Conservation (phyloP, 2,797 vertebrate species). For the Sarcoramphus papa region DNA sequence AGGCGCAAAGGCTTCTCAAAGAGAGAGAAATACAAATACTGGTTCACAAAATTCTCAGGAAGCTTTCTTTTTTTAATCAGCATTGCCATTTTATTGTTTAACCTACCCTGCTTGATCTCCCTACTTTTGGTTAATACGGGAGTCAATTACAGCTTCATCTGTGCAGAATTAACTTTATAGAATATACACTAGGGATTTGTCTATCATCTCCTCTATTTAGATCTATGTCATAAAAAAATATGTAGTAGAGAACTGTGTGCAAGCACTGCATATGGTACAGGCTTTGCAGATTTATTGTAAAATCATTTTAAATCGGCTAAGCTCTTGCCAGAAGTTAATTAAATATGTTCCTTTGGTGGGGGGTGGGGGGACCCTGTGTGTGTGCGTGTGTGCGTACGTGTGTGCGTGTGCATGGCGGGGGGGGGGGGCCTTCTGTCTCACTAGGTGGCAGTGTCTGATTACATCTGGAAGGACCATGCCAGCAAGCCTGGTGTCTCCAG, state of each 20-base stretch:
- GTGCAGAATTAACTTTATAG: conserved; percentile 78
- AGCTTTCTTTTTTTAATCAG: conserved; percentile 50
- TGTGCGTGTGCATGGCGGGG: background rate
- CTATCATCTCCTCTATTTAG: conserved; percentile 70
- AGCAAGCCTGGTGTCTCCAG: conserved; percentile 43
- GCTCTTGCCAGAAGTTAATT: conserved; percentile 74
- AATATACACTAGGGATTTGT: conserved; percentile 72
- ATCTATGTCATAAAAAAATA: conserved; percentile 71
- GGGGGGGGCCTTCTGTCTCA: conserved; percentile 63
- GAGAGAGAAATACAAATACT: conserved; percentile 44
- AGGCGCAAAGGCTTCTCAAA: background rate
- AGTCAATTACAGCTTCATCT: conserved; percentile 78
- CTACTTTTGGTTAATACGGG: conserved; percentile 69
- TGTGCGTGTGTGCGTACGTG: background rate
- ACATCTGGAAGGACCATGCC: conserved; percentile 81
- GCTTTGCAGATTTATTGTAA: conserved; percentile 68
- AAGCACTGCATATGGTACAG: conserved; percentile 62
- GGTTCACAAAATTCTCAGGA: background rate
- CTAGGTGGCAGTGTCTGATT: conserved; percentile 91
- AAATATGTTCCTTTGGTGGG: conserved; percentile 54
- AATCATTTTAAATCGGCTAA: conserved; percentile 67
- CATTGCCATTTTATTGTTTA: conserved; percentile 62
- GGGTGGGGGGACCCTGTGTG: background rate
- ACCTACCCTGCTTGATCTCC: conserved; percentile 63
- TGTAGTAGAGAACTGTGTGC: conserved; percentile 31